Conservation (phyloP, 2,888 invertebrate species). For the Drosophila tanythrix region DNA sequence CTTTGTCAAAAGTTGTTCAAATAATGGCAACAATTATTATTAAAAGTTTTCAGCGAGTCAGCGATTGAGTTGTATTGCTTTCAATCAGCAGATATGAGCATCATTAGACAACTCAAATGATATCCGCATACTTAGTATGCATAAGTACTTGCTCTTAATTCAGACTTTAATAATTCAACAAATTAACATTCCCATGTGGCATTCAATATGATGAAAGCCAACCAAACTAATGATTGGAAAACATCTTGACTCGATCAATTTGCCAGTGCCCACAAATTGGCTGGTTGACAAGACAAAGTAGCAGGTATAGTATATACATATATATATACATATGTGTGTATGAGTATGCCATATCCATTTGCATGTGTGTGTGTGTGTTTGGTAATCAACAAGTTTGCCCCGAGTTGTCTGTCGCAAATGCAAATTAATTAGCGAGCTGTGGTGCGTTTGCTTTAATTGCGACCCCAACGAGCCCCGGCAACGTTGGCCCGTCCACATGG, state of each 20-base stretch:
- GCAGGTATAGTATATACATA: background rate
- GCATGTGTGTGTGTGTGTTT: slow-evolving; percentile 15
- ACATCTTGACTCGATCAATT: slow-evolving; percentile 63
- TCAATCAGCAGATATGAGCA: background rate
- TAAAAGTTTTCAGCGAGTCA: background rate
- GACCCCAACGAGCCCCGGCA: slow-evolving; percentile 35
- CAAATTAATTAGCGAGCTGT: slow-evolving; percentile 74
- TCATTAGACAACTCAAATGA: slow-evolving; percentile 29
- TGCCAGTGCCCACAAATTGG: slow-evolving; percentile 46
- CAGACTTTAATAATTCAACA: slow-evolving; percentile 25
- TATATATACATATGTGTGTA: background rate
- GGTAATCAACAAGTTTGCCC: slow-evolving; percentile 71
- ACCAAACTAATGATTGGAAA: slow-evolving; percentile 61
- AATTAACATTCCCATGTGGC: slow-evolving; percentile 22
- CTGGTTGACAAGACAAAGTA: slow-evolving; percentile 51
- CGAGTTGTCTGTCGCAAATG: slow-evolving; percentile 58
- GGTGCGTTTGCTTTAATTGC: slow-evolving; percentile 74
- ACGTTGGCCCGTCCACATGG: slow-evolving; percentile 50
- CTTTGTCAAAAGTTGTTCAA: background rate
- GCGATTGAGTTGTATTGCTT: background rate
- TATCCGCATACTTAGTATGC: slow-evolving; percentile 35
- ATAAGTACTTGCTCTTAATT: slow-evolving; percentile 33
- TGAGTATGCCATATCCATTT: background rate
- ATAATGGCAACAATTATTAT: background rate
- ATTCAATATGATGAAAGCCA: slow-evolving; percentile 28